Evolutionary conservation across 2,888 invertebrate species (phyloP), one percentile per base, ranked within the genome.

Genomic region (Congeria kusceri): DNA sequence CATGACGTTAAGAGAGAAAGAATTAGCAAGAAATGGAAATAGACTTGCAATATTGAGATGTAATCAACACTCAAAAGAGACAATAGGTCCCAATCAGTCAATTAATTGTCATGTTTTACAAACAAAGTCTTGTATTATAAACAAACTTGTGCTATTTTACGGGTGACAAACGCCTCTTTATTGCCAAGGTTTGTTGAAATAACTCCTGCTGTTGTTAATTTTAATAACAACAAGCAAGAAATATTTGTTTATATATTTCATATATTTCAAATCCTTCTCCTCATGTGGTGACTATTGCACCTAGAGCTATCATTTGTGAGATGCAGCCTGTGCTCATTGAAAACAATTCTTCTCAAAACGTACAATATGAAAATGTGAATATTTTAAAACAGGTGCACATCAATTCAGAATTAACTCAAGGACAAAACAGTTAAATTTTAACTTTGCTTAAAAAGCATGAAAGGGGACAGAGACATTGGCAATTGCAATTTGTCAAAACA

Each of bases 111-210:
- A 29, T 61, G 61, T 32, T n/a, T 32, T n/a, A 61, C 61, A 3
- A n/a, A 61, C 32, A 28, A 61, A n/a, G 39, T 27, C 15, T 20
- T 32, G 11, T 3, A 29, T 23, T 61, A 61, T 61, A 28, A 5
- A 32, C 28, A 15, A 13, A 61, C 61, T n/a, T n/a, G 27, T 27
- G 39, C 28, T n/a, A 15, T 61, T 4, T 15, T 61, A 11, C 28
- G 9, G 5, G 32, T 5, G 28, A 32, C 23, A 25, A 23, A 32
- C 3, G 28, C 11, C 3, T 29, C 13, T 61, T 25, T 23, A n/a
- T 18, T 61, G 61, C 61, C 61, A 32, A 32, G n/a, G 4, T 32
- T 18, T 29, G 23, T 61, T 61, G 29, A 32, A n/a, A 32, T 61
- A n/a, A 61, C 29, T n/a, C 61, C 61, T 27, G 39, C 18, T 29